Percentiles rank a stretch among this genome's conserved stretches.
These are phyloP conservation scores for Coregonus clupeaformis DNA, from an alignment of 2,113 vertebrate genomes.

Conservation along the genomic window DNA sequence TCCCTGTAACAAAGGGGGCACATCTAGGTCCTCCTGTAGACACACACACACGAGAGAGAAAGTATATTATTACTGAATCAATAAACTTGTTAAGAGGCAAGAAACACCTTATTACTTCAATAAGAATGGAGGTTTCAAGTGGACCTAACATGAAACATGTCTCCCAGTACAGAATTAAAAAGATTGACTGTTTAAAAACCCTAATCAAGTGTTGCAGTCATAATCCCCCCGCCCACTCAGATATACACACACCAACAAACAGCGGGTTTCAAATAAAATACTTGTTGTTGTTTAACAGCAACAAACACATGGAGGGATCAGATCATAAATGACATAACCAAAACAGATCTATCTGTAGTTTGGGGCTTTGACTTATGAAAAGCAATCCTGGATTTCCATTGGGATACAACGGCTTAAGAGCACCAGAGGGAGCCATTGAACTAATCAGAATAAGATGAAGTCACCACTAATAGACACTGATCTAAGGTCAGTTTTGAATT, in stretches of 20 bases:
- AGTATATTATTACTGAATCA: conserved; percentile 10
- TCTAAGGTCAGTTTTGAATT: not conserved
- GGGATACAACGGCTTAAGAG: not conserved
- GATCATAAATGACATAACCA: not conserved
- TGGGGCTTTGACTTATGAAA: not conserved
- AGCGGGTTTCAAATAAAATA: not conserved
- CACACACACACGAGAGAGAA: conserved; percentile 7
- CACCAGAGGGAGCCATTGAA: not conserved
- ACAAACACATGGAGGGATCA: not conserved
- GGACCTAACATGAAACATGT: conserved; percentile 22
- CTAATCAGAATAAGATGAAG: not conserved
- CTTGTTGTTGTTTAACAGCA: not conserved
- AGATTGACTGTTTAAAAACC: conserved; percentile 34
- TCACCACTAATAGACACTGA: not conserved
- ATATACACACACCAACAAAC: not conserved
- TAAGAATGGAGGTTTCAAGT: not conserved
- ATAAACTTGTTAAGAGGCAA: too few species aligned
- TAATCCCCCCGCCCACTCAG: conserved; percentile 43
- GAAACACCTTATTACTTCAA: too few species aligned
- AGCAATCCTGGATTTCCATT: not conserved
- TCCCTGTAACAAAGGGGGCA: conserved; percentile 85
- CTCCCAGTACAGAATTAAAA: conserved; percentile 42
- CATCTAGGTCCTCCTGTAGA: conserved; percentile 83
- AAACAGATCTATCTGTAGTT: not conserved
- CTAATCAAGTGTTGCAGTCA: conserved; percentile 44